phyloP scores from a whole-genome alignment of 2,113 vertebrate species.

The Ochotona curzoniae region DNA sequence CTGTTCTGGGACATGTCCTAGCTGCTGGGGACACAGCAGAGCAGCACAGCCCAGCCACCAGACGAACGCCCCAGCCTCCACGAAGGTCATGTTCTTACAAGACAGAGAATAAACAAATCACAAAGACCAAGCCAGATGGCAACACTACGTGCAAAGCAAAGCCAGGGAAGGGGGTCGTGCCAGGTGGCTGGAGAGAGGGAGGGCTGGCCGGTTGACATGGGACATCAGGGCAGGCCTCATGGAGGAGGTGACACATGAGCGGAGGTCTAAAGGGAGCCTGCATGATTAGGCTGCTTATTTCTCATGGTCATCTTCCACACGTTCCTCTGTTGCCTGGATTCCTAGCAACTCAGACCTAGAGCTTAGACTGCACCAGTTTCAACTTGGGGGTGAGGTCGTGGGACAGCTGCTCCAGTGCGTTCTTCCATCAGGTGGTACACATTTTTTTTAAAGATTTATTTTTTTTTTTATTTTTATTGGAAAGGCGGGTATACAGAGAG shows the following conservation, averaged over 20 bases:
- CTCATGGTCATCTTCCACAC: neutral
- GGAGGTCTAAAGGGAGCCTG: neutral
- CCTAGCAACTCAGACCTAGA: neutral
- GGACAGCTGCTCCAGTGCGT: neutral
- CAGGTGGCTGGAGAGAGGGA: neutral
- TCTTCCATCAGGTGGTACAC: neutral
- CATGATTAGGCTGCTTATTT: neutral
- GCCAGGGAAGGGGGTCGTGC: neutral
- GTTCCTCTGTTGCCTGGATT: neutral
- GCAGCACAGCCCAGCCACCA: neutral
- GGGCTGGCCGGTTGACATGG: neutral
- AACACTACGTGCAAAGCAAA: neutral
- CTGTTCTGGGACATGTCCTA: neutral
- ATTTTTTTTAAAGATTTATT: neutral
- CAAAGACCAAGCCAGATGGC: neutral
- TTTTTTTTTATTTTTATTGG: too few relatives aligned
- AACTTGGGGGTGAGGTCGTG: neutral
- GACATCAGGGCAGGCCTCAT: neutral
- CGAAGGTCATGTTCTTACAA: neutral
- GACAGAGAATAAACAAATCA: slow-evolving; percentile 24
- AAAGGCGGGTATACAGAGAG: too few relatives aligned
- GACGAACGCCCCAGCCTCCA: neutral
- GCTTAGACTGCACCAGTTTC: neutral
- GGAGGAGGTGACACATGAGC: neutral
- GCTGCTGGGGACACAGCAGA: neutral